These are phyloP conservation scores for Manduca sexta DNA, from an alignment of 1,140 invertebrate genomes.

Conservation along the genomic window DNA sequence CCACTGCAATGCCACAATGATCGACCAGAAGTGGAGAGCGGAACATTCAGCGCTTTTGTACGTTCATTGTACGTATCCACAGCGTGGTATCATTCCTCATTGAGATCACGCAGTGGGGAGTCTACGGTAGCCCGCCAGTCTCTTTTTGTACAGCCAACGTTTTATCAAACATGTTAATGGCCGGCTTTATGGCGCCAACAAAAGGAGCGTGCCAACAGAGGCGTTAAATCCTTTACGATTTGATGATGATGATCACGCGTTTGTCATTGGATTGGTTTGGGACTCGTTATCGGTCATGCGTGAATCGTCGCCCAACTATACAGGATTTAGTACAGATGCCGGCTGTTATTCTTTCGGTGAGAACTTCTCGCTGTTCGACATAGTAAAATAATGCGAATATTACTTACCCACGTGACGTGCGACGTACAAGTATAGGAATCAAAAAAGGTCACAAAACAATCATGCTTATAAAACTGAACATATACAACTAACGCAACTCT, in stretches of 20 bases:
- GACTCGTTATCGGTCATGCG: constrained; percentile 43
- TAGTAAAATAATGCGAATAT: background rate
- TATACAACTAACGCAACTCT: constrained; percentile 40
- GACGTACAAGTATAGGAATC: constrained; percentile 17
- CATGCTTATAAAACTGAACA: constrained; percentile 56
- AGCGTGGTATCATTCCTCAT: constrained; percentile 56
- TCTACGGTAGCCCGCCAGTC: constrained; percentile 56
- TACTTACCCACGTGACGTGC: background rate
- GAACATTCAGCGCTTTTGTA: constrained; percentile 36
- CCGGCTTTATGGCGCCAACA: constrained; percentile 65
- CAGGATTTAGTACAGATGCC: no score
- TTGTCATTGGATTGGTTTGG: constrained; percentile 53
- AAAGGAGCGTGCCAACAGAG: constrained; percentile 70
- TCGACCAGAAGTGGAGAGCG: constrained; percentile 30
- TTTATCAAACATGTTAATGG: constrained; percentile 71
- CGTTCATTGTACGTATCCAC: constrained; percentile 47
- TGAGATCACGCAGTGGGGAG: constrained; percentile 56
- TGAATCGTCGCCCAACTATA: constrained; percentile 12
- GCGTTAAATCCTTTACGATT: constrained; percentile 73
- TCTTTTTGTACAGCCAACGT: constrained; percentile 65
- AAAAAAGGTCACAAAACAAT: constrained; percentile 34
- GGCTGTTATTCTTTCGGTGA: no score
- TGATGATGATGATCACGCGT: constrained; percentile 63
- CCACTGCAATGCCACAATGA: constrained; percentile 24
- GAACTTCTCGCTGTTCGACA: background rate